These are phyloP conservation scores for Acipenser transmontanus DNA, from an alignment of 2,797 vertebrate species.

Conservation along the genomic window DNA sequence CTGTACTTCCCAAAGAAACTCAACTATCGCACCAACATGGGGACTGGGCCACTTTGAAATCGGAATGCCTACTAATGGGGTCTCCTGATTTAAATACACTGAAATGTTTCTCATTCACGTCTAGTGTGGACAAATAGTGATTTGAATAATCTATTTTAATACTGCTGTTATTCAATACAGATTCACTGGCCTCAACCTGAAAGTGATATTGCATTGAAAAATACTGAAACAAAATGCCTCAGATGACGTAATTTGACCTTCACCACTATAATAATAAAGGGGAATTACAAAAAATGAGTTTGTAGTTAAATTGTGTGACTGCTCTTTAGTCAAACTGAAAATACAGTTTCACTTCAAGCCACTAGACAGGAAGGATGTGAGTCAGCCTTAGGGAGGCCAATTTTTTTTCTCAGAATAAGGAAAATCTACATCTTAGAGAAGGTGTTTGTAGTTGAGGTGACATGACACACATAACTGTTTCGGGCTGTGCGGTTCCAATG, in stretches of 20 bases:
- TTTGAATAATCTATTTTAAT: no score
- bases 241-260: slow-evolving; percentile 41
- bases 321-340: slow-evolving; percentile 48
- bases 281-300: slow-evolving; percentile 43
- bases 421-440: slow-evolving; percentile 12
- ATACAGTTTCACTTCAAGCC: slow-evolving; percentile 51
- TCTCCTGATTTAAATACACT: no score
- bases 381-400: slow-evolving; percentile 39
- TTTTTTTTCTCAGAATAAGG: not conserved
- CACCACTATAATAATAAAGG: slow-evolving; percentile 29
- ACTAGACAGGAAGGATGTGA: slow-evolving; percentile 45
- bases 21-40: no score
- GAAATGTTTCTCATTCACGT: no score
- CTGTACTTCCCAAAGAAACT: no score
- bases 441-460: slow-evolving; percentile 24
- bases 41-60: no score
- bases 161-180: no score
- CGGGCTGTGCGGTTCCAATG: no score
- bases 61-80: no score
- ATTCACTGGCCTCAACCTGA: no score
- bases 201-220: slow-evolving; percentile 17
- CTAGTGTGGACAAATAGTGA: no score
- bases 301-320: slow-evolving; percentile 35
- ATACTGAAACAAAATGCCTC: slow-evolving; percentile 21
- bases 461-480: no score